Evolutionary conservation across 2,888 invertebrate species (phyloP), one percentile per base, ranked within the genome.

Genomic region (Athalia rosae): DNA sequence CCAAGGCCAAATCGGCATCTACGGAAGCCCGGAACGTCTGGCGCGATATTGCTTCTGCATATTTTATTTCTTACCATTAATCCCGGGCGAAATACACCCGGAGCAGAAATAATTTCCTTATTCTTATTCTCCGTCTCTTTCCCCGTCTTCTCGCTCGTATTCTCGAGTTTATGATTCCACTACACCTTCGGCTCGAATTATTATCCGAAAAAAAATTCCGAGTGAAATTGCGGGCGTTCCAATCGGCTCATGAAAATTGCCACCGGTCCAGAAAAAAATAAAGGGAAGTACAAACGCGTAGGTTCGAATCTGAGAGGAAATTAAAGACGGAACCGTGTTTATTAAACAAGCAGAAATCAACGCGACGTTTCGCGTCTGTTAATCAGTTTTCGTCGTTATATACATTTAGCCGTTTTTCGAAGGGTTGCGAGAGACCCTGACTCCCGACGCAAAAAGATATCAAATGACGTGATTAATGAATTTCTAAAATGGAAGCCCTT

Each of bases 1-100:
- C 79, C 79, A 76, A 77, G 74, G 80, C 81, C 80, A 81, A 81
- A 81, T 81, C 80, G 80, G 67, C 80, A 80, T 81, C 80, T 81
- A 80, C 79, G 79, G 80, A 80, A 80, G 64, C 79, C 76, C 76
- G 76, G 79, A 80, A 81, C 80, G 79, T 79, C 80, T 80, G 81
- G 80, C 79, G 79, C 61, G 76, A 71, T 77, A 73, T 71, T 71
- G 62, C 77, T 59, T 41, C 77, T 67, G 67, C 77, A 59, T 67
- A 50, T 62, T 61, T 77, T 69, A 69, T 61, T 62, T 67, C 62
- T 48, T 56, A 41, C 61, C 74, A 74, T 74, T 62, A 67, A 59
- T 53, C 64, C 66, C 41, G 43, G 43, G 48, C 66, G 64, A 53
- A 58, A 69, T 77, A 67, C 43, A 69, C 50, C 61, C 56, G 50